Evolutionary conservation across 2,113 vertebrate species (phyloP), one percentile per base, ranked within the genome.

Genomic region (Phodopus roborovskii): DNA sequence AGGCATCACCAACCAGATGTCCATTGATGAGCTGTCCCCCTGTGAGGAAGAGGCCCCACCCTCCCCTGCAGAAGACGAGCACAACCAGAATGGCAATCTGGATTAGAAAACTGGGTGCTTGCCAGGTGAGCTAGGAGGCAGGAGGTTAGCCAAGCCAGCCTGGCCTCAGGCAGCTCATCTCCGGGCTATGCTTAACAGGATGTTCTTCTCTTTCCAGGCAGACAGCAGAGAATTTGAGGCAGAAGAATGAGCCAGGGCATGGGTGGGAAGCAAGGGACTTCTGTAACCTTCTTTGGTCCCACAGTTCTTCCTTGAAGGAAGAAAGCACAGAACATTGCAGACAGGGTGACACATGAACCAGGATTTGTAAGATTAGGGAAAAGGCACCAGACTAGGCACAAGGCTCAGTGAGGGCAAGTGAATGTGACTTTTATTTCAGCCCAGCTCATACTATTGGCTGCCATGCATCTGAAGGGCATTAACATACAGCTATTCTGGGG

Each of bases 1-100:
- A 99, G 99, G 99, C 45, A 97, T 99, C 97, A 98, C 98, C 94
- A 99, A 99, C 97, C 98, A 99, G 97, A 98, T 98, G 36, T 98
- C 98, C 96, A 98, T 98, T 5, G 99, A 99, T 0, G 99, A 99
- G 73, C 95, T 98, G 86, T 98, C 98, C 0, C 98, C 98, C 5
- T 98, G 98, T 17, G 98, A 98, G 93, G 98, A 98, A 68, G 97
- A 97, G 83, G 73, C 96, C 83, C 94, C 83, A 0, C 79, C 94
- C 1, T 96, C 96, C 36, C 92, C 96, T 2, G 96, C 88, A 0
- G 96, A 98, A 45, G 91, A 66, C 0, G 84, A 94, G 24, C 98
- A 98, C 97, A 97, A 97, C 74, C 98, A 99, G 95, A 98, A 98
- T 10, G 98, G 98, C 77, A 98, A 98, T 36, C 98, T 98, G 98